These are phyloP conservation scores for Callithrix jacchus DNA, from an alignment of 2,113 vertebrate genomes.

Conservation along the genomic window DNA sequence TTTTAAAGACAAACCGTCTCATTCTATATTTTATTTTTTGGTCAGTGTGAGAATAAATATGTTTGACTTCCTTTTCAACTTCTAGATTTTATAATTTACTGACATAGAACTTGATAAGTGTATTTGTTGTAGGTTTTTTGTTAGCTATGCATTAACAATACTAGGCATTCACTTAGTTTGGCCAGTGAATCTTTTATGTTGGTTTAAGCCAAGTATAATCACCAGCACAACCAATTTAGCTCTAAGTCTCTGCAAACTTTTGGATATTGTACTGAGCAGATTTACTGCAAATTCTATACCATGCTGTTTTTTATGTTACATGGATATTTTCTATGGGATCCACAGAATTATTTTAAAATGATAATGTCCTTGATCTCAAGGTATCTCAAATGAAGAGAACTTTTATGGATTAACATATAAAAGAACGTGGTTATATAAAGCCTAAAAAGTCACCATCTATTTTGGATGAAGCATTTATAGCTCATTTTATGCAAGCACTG, in stretches of 20 bases:
- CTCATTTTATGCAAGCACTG: slow-evolving; percentile 36
- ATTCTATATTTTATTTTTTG: not conserved
- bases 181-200: not conserved
- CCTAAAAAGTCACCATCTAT: slow-evolving; percentile 16
- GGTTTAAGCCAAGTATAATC: not conserved
- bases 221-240: not conserved
- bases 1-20: not conserved
- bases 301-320: not conserved
- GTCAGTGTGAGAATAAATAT: not conserved
- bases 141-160: not conserved
- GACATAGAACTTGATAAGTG: not conserved
- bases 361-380: slow-evolving; percentile 46
- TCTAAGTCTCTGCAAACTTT: not conserved
- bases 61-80: not conserved
- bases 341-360: slow-evolving; percentile 56
- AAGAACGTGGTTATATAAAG: slow-evolving; percentile 18
- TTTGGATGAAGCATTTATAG: slow-evolving; percentile 51
- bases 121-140: not conserved
- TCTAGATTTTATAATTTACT: not conserved
- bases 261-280: not conserved
- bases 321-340: not conserved
- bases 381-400: slow-evolving; percentile 27
- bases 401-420: slow-evolving; percentile 51
- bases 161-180: not conserved
- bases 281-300: not conserved